These are phyloP conservation scores for Odocoileus virginianus DNA, from an alignment of 2,113 vertebrate species.

Conservation along the genomic window DNA sequence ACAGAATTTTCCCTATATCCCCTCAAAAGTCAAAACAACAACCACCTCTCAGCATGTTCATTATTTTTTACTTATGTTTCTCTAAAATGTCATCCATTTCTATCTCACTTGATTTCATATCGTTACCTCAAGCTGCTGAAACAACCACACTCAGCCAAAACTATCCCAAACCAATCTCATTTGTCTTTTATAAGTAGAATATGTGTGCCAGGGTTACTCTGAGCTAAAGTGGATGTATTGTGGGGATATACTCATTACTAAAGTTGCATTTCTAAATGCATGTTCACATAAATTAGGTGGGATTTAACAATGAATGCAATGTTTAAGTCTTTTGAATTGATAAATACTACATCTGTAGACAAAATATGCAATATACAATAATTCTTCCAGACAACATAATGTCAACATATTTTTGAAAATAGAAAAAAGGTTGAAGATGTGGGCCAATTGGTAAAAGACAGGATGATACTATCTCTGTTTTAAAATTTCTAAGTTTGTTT, in stretches of 20 bases:
- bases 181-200: neutral
- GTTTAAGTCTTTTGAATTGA: neutral
- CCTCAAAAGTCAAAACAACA: conserved; percentile 12
- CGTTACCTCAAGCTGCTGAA: conserved; percentile 15
- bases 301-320: neutral
- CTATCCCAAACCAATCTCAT: neutral
- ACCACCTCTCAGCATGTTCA: neutral
- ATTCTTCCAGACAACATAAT: neutral
- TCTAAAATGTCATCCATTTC: conserved; percentile 18
- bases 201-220: neutral
- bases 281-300: neutral
- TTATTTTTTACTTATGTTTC: conserved; percentile 24
- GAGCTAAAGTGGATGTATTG: neutral
- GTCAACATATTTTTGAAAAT: neutral
- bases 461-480: conserved; percentile 53
- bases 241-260: neutral
- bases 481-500: conserved; percentile 5
- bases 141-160: neutral
- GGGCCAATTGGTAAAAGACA: conserved; percentile 66
- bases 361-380: neutral
- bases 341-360: neutral
- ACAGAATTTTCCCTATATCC: neutral
- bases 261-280: neutral
- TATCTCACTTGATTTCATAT: conserved; percentile 23
- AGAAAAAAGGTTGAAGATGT: conserved; percentile 24